Evolutionary conservation across 2,797 vertebrate species (phyloP), one percentile per base, ranked within the genome.

Genomic region (Nannoperca obscura): DNA sequence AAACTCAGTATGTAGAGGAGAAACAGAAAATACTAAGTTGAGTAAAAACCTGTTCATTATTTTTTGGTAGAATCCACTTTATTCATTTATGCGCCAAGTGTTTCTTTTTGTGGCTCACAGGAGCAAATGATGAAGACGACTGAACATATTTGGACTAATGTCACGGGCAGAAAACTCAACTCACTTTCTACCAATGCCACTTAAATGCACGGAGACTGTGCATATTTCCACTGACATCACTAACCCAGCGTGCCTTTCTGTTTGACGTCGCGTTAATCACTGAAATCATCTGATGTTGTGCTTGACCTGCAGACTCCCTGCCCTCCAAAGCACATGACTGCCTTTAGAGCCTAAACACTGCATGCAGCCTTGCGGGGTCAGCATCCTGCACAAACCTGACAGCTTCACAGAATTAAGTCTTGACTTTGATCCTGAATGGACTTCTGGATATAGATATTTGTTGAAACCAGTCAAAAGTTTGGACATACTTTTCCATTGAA

Each of bases 61-160:
- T 32, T 61, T 62, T 55, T 47, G n/a, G 46, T 47, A n/a, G 44
- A 53, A 47, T 53, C 57, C 66, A 34, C 22, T 46, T 74, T 57
- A 32, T 40, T 69, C 40, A 63, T 60, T 65, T 60, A 22, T 55
- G 63, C 19, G 57, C 19, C 27, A 52, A 67, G 42, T 32, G 36
- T 58, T 63, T 27, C 47, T 49, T 65, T 53, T 76, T 42, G 30
- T 80, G 68, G 44, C 68, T 63, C 62, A 76, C 27, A 72, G 76
- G 57, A 80, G 67, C 76, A 80, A 68, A 76, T 72, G 42, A 71
- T 75, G 71, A 71, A 74, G 47, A 65, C 20, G 4, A 7, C 11
- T 49, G 57, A 58, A 63, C 38, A n/a, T 66, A 47, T 62, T 22
- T 68, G 22, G 36, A 61, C n/a, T 27, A 64, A 70, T 60, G 64